Conservation (phyloP, 2,113 vertebrate species). For the Brienomyrus longianalis region DNA sequence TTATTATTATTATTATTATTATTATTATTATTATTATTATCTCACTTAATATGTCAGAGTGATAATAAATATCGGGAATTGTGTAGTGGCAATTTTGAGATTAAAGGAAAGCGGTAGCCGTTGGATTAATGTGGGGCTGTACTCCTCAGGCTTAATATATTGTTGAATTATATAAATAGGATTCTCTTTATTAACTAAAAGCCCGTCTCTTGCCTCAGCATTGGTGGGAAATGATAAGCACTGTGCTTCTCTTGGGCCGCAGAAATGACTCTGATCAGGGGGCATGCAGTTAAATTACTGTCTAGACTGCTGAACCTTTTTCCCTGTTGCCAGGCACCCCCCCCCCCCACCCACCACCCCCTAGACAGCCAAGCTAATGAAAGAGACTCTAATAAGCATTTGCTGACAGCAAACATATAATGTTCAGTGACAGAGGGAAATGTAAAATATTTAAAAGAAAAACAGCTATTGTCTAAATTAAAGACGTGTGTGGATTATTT, state of each 20-base stretch:
- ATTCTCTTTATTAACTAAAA: not conserved
- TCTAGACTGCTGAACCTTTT: constrained; percentile 24
- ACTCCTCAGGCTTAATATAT: not conserved
- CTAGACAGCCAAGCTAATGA: constrained; percentile 27
- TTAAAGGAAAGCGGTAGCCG: not conserved
- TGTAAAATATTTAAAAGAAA: not conserved
- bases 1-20: not conserved
- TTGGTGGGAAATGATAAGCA: not conserved
- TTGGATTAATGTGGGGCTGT: not conserved
- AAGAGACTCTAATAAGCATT: constrained; percentile 24
- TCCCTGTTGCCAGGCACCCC: not conserved
- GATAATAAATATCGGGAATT: not conserved
- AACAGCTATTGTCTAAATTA: not conserved
- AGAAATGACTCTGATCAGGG: constrained; percentile 15
- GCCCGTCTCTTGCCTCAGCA: not conserved
- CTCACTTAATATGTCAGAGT: not conserved
- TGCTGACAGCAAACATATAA: constrained; percentile 30
- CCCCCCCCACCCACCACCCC: not conserved
- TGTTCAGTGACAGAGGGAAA: constrained; percentile 16
- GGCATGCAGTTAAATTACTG: constrained; percentile 14
- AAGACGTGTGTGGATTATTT: not conserved
- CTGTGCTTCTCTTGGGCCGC: not conserved
- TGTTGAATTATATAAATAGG: not conserved
- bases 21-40: not conserved
- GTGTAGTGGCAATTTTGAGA: not conserved